A percentile compares a stretch with the other conserved stretches of the same genome.
Conservation (phyloP, 1,140 invertebrate species). For the Lasaia peninsularis region DNA sequence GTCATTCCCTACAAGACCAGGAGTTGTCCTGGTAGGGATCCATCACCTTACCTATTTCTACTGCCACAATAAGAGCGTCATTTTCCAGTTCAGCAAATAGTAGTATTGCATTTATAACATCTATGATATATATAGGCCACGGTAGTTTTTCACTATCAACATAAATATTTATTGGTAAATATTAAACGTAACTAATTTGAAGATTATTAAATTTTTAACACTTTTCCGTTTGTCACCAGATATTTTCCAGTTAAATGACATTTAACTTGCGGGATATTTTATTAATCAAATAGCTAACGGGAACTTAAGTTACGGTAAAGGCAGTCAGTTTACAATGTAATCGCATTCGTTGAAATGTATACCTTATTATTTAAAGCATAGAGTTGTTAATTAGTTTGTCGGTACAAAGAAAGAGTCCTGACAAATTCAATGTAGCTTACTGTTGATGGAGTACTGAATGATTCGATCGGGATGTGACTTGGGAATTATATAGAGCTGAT, state of each 20-base stretch:
- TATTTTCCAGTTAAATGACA: constrained; percentile 4
- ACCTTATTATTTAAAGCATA: not conserved
- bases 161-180: too few species aligned
- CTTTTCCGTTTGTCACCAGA: too few species aligned
- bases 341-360: not conserved
- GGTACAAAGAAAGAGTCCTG: constrained; percentile 15
- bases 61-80: too few species aligned
- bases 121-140: too few species aligned
- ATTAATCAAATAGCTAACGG: constrained; percentile 10
- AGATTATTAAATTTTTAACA: too few species aligned
- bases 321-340: not conserved
- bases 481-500: constrained; percentile 17
- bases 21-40: too few species aligned
- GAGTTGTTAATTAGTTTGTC: constrained; percentile 7
- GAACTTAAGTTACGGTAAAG: constrained; percentile 7
- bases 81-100: too few species aligned
- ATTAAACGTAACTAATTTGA: too few species aligned
- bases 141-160: too few species aligned
- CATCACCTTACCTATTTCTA: too few species aligned
- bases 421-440: constrained; percentile 29
- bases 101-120: too few species aligned
- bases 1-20: too few species aligned
- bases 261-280: constrained; percentile 4
- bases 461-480: constrained; percentile 25
- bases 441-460: constrained; percentile 26